Evolutionary conservation across 35 echinoderm and acorn worm species (phyloP).

Genomic region (Chiridota heheva): DNA sequence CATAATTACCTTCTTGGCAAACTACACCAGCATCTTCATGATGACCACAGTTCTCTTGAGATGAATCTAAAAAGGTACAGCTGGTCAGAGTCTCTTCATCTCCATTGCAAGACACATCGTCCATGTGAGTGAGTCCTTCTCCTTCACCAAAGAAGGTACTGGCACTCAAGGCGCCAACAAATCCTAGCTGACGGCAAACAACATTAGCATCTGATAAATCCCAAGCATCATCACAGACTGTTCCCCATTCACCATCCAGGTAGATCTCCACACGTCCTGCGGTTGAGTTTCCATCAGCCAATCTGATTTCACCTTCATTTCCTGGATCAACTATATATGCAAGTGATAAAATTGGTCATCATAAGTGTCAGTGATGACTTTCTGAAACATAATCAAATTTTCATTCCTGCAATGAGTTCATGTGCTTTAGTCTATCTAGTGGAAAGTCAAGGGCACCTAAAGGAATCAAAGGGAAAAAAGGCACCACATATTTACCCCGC

Average conservation of each 20-base stretch:
- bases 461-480: too few relatives aligned
- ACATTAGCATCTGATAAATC: constrained; percentile 24
- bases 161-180: not conserved
- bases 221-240: constrained; percentile 43
- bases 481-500: too few relatives aligned
- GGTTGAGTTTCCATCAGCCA: not conserved
- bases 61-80: constrained; percentile 3
- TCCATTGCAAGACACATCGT: not conserved
- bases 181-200: constrained; percentile 31
- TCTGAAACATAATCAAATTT: too few relatives aligned
- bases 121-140: not conserved
- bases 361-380: too few relatives aligned
- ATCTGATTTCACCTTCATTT: not conserved
- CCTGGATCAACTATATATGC: not conserved
- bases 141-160: constrained; percentile 1
- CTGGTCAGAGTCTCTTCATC: constrained; percentile 20
- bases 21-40: constrained; percentile 48
- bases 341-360: too few relatives aligned
- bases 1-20: constrained; percentile 8
- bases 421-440: too few relatives aligned
- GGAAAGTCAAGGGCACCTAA: too few relatives aligned
- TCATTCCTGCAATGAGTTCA: too few relatives aligned
- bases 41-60: constrained; percentile 36
- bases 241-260: constrained; percentile 24
- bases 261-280: constrained; percentile 19